Evolutionary conservation across 2,888 invertebrate species (phyloP).

Genomic region (Cephus nigrinus): DNA sequence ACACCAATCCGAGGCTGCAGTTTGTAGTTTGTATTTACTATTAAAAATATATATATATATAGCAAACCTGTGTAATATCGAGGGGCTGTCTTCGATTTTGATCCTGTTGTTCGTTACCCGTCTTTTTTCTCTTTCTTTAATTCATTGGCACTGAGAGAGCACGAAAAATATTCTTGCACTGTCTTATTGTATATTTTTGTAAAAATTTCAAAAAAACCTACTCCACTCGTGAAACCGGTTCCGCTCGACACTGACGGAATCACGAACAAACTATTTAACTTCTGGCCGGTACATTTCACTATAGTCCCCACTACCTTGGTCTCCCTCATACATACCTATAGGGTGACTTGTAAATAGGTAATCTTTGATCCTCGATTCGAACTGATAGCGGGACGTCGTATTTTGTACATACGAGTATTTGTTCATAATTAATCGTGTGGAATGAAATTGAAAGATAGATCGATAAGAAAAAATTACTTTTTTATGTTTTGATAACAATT

Average conservation of each 20-base stretch:
- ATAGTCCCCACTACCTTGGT: neutral
- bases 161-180: no score
- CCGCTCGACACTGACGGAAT: neutral
- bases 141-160: neutral
- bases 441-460: no score
- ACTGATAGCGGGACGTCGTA: no score
- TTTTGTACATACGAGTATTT: no score
- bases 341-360: no score
- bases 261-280: neutral
- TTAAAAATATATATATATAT: neutral
- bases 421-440: no score
- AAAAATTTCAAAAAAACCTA: no score
- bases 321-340: neutral
- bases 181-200: no score
- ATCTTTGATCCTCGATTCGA: no score
- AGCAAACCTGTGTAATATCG: neutral
- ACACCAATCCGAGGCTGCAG: neutral
- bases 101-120: neutral
- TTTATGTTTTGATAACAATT: no score
- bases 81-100: neutral
- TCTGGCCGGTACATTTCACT: neutral
- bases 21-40: neutral
- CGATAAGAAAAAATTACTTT: no score
- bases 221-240: neutral
- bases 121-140: neutral